Evolutionary conservation across 2,888 invertebrate species (phyloP).

Genomic region (Philereme vetulata): DNA sequence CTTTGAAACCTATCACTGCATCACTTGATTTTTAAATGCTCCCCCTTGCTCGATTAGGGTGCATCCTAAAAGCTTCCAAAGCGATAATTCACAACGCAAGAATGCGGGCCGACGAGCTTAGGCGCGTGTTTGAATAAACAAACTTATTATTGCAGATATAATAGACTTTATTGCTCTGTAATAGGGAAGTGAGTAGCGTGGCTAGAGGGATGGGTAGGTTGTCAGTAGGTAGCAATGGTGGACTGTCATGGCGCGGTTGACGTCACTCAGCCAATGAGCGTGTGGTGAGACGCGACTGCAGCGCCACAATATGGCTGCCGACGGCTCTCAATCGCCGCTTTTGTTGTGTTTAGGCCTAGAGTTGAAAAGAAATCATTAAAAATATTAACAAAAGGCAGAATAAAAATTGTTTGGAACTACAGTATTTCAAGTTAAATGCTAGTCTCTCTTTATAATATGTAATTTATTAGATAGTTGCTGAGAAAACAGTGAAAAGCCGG

Average conservation of each 20-base stretch:
- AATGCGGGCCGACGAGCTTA: constrained; percentile 77
- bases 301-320: constrained; percentile 83
- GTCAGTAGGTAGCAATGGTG: constrained; percentile 71
- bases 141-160: constrained; percentile 42
- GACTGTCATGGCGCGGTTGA: constrained; percentile 79
- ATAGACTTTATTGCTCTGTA: constrained; percentile 35
- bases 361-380: constrained; percentile 55
- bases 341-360: constrained; percentile 79
- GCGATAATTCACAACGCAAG: constrained; percentile 76
- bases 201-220: constrained; percentile 43
- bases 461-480: constrained; percentile 16
- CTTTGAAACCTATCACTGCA: constrained; percentile 68
- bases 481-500: constrained; percentile 45
- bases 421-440: constrained; percentile 7
- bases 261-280: constrained; percentile 81
- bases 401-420: constrained; percentile 26
- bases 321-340: constrained; percentile 73
- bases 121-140: constrained; percentile 62
- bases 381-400: constrained; percentile 37
- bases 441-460: constrained; percentile 13
- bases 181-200: constrained; percentile 53
- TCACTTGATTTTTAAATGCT: constrained; percentile 74
- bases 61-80: constrained; percentile 80
- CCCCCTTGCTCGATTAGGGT: constrained; percentile 76
- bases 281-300: constrained; percentile 68